Evolutionary conservation across 2,888 invertebrate genomes (phyloP), one percentile per base, ranked within the genome.

Genomic region (Phaonia tiefii): DNA sequence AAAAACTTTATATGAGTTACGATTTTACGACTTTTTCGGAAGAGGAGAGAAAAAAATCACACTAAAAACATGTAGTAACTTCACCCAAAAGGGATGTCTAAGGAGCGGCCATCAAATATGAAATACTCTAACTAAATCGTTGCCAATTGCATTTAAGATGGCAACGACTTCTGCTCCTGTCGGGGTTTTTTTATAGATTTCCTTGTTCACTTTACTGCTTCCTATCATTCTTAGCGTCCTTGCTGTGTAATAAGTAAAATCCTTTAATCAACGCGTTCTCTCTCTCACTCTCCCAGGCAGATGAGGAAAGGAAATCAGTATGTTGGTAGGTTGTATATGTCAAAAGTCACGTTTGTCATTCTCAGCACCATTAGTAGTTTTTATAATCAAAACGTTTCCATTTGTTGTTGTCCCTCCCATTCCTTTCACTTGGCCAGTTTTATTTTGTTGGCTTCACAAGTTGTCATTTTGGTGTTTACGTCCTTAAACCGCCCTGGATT

Each of bases 1-100:
- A 81, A 78, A 49, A 78, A 75, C 78, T 84, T 84, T 84, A 83
- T 83, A 85, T 84, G 83, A 84, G 85, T 84, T 85, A 82, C 83
- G 80, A 80, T 80, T 82, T 81, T 81, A 81, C 78, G 81, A 81
- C 77, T 58, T 66, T 66, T 76, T 25, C 25, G 31, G 31, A 31
- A 31, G 8, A 3, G 31, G 31, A 31, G 31, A 31, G 31, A 3
- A 31, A 31, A 31, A 31, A 31, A 31, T 3, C 3, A 31, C n/a
- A n/a, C n/a, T n/a, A n/a, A 31, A 31, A 31, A 31, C 4, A 31
- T 3, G 8, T 3, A 31, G 8, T 5, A 31, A 31, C 3, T 5
- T 31, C 31, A 31, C 31, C 3, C 31, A 15, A 49, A 37, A 7
- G 22, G 54, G 22, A 13, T 25, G 54, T 54, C 54, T 54, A 42